phyloP scores from a whole-genome alignment of 2,888 invertebrate genomes.

The Clitarchus hookeri region DNA sequence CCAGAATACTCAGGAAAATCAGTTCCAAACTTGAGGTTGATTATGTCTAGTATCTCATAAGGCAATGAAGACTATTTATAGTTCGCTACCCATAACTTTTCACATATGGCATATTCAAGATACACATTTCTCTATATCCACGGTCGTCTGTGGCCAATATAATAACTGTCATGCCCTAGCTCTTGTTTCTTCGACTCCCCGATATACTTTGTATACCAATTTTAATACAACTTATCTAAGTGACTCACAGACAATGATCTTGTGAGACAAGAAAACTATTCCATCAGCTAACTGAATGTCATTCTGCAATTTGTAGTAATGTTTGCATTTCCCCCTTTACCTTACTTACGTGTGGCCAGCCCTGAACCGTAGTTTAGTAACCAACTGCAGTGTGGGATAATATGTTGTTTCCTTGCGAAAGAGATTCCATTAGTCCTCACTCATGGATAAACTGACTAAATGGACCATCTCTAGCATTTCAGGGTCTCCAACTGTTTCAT shows the following conservation, averaged over 20 bases:
- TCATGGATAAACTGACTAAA: background rate
- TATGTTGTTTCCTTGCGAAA: background rate
- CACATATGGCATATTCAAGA: background rate
- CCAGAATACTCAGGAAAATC: background rate
- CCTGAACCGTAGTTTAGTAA: no score
- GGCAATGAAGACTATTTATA: background rate
- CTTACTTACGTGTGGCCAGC: no score
- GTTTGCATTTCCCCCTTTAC: no score
- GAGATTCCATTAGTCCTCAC: background rate
- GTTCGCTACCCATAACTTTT: background rate
- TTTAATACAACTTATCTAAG: no score
- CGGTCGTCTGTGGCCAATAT: background rate
- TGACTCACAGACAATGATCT: no score
- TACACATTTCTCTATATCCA: background rate
- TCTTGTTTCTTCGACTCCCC: background rate
- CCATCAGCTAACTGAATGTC: no score
- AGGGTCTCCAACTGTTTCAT: background rate
- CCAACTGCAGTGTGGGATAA: background rate
- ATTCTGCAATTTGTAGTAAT: no score
- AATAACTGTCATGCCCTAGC: background rate
- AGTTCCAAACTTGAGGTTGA: background rate
- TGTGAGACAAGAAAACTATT: no score
- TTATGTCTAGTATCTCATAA: background rate
- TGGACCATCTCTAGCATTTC: background rate
- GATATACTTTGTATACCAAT: no score